Evolutionary conservation across 2,113 vertebrate genomes (phyloP), one percentile per base, ranked within the genome.

Genomic region (Platanista minor): DNA sequence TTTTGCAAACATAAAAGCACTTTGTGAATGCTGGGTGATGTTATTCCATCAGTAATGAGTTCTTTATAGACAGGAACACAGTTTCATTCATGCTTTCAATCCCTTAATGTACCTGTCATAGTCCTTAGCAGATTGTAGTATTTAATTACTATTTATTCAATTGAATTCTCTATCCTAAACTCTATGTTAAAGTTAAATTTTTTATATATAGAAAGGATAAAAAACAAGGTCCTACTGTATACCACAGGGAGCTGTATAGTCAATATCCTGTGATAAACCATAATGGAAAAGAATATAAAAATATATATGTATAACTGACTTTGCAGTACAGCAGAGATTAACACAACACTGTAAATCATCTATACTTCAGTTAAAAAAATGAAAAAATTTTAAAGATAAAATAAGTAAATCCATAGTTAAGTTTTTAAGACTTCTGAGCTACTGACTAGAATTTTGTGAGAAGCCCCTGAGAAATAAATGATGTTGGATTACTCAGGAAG

Each of bases 381-480:
- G 15, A 75, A 75, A 66, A 66, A 66, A 8, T 8, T 17, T 17
- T 33, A 75, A 49, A 33, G 7, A 74, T 29, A 46, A 49, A 2
- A 46, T 75, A 57, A 57, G 54, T 57, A 46, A 31, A 49, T 75
- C 72, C 72, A 33, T 33, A 84, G 80, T 66, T 46, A 92, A 95
- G 23, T 64, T 95, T 72, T 95, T 94, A 90, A 80, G 27, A n/a
- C 71, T 92, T 87, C 71, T 67, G 52, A 83, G 39, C 52, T 84
- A 52, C 66, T 66, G 49, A 87, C 75, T 90, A 84, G 54, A 83
- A 82, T 93, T 96, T 59, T 89, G 66, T 80, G 49, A 75, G 69
- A 86, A n/a, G 59, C 75, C 75, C 90, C 52, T 7, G 95, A 96
- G 94, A 95, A 96, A 77, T 54, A 84, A 94, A 66, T 92, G 61